A percentile compares a stretch with the other conserved stretches of the same genome.
Conservation (phyloP, 35 echinoderm and acorn worm species). For the Heliocidaris erythrogramma region DNA sequence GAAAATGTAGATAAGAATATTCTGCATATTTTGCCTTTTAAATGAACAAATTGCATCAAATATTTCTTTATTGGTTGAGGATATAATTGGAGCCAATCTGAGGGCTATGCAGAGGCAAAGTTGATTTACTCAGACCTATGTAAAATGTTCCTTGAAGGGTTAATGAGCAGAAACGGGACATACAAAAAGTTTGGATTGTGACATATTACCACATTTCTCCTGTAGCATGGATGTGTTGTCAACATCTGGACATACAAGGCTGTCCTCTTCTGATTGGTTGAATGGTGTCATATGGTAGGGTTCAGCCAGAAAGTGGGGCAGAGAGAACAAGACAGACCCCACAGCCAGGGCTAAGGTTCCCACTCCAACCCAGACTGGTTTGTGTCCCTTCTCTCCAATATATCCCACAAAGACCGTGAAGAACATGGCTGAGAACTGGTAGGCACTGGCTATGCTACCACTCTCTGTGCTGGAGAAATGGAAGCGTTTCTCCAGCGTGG, state of each 20-base stretch:
- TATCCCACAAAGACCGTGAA: conserved; percentile 81
- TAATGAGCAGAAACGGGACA: too few species aligned
- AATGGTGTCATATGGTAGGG: conserved; percentile 45
- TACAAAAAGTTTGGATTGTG: not conserved
- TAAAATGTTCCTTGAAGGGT: too few species aligned
- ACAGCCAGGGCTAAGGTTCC: conserved; percentile 68
- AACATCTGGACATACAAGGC: not conserved
- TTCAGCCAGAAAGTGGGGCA: conserved; percentile 78
- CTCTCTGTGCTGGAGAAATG: conserved; percentile 72
- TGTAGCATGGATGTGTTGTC: not conserved
- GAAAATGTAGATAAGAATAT: too few species aligned
- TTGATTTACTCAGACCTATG: too few species aligned
- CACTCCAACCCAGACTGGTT: conserved; percentile 64
- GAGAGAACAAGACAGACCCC: conserved; percentile 61
- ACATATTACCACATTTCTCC: not conserved
- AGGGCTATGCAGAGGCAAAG: too few species aligned
- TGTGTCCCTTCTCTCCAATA: conserved; percentile 74
- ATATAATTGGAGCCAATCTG: too few species aligned
- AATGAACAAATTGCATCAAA: too few species aligned
- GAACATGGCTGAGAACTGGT: conserved; percentile 70
- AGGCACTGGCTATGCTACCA: conserved; percentile 80
- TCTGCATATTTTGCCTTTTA: too few species aligned
- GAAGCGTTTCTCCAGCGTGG: conserved; percentile 83
- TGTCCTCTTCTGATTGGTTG: conserved; percentile 19
- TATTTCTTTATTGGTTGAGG: too few species aligned